A percentile compares a stretch with the other conserved stretches of the same genome.
Conservation (phyloP, 2,888 invertebrate genomes). For the Ganaspis brasiliensis region DNA sequence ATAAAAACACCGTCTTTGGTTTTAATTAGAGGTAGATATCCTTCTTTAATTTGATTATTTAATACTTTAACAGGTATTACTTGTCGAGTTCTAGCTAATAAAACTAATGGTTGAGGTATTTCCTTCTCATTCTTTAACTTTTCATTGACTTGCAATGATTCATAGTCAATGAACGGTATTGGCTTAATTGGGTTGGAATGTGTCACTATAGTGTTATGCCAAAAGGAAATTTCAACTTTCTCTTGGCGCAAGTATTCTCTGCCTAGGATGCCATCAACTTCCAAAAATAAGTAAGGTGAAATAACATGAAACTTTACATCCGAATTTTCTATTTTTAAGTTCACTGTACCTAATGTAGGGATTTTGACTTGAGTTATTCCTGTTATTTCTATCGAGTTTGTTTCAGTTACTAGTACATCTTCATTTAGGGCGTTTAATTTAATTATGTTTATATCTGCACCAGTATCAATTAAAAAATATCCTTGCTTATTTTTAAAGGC, state of each 20-base stretch:
- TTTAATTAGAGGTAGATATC: no score
- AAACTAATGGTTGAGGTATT: background rate
- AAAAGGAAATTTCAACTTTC: slow-evolving; percentile 28
- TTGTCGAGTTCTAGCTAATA: no score
- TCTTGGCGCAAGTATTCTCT: slow-evolving; percentile 6
- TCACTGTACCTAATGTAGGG: background rate
- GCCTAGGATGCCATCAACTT: slow-evolving; percentile 7
- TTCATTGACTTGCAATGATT: no score
- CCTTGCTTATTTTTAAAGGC: background rate
- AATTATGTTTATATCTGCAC: background rate
- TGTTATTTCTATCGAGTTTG: background rate
- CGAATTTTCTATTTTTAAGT: background rate
- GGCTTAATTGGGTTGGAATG: background rate
- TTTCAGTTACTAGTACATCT: background rate
- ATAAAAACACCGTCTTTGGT: background rate
- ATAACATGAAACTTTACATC: background rate
- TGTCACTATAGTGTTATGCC: slow-evolving; percentile 23
- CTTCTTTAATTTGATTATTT: no score
- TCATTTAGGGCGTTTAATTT: background rate
- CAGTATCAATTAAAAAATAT: no score
- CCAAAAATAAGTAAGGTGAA: background rate
- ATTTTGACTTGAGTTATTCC: background rate
- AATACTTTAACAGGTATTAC: no score
- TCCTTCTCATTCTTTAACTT: no score
- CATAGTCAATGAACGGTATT: background rate